These are phyloP conservation scores for Probosciger aterrimus DNA, from an alignment of 2,113 vertebrate species.

Conservation along the genomic window DNA sequence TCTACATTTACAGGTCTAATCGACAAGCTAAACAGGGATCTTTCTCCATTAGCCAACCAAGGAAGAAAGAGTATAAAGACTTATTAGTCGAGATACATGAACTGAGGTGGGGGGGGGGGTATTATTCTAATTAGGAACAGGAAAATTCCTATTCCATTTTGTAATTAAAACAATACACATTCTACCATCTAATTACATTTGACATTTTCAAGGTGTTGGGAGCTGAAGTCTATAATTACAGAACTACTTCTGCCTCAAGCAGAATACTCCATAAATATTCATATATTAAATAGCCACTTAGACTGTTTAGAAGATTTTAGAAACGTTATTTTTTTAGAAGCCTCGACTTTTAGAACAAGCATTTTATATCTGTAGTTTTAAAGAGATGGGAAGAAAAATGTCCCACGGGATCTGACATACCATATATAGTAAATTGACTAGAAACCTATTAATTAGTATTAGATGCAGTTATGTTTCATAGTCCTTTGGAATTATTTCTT, in stretches of 20 bases:
- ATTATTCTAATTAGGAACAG: constrained; percentile 39
- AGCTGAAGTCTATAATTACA: constrained; percentile 19
- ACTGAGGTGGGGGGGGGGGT: not conserved
- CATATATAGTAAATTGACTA: not conserved
- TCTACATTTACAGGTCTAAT: not conserved
- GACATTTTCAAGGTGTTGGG: constrained; percentile 60
- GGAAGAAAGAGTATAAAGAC: not conserved
- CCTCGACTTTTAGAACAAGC: not conserved
- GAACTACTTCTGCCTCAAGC: constrained; percentile 19
- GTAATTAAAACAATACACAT: constrained; percentile 53
- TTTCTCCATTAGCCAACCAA: not conserved
- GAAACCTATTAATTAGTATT: constrained; percentile 7
- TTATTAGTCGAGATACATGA: not conserved
- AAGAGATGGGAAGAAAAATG: not conserved
- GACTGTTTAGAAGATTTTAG: constrained; percentile 9
- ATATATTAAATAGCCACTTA: constrained; percentile 45
- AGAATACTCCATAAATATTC: constrained; percentile 48
- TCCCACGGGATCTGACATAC: not conserved
- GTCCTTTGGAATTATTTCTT: not conserved
- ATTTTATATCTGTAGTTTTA: not conserved
- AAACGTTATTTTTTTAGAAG: not conserved
- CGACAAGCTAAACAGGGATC: not conserved
- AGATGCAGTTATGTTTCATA: not conserved
- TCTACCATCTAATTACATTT: constrained; percentile 58
- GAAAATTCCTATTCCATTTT: constrained; percentile 33